These are phyloP conservation scores for Globodera ellingtonae DNA, from an alignment of 1,140 invertebrate genomes.

Conservation along the genomic window DNA sequence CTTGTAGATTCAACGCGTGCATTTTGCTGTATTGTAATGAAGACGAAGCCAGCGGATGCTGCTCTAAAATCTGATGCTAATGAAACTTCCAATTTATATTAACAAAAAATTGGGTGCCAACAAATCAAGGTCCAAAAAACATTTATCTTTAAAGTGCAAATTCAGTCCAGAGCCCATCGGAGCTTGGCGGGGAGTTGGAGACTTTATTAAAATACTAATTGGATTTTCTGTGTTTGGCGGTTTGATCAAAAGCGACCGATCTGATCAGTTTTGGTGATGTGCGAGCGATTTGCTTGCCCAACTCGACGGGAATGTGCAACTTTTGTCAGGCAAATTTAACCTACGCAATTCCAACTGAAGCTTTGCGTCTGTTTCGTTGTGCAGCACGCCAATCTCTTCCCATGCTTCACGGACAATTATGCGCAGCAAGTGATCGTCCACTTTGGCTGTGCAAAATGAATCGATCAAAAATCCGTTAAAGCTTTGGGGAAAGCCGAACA, in stretches of 20 bases:
- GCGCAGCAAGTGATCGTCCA: slow-evolving; percentile 22
- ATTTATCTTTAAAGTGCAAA: too few species aligned
- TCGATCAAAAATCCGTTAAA: too few species aligned
- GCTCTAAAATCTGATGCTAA: slow-evolving; percentile 19
- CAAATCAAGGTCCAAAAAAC: too few species aligned
- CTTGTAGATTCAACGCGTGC: slow-evolving; percentile 28
- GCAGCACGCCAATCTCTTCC: slow-evolving; percentile 33
- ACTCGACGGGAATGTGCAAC: neutral
- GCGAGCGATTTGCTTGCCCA: too few species aligned
- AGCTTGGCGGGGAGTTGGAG: too few species aligned
- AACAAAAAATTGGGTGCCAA: neutral
- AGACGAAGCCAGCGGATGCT: slow-evolving; percentile 30
- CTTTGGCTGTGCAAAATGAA: slow-evolving; percentile 13
- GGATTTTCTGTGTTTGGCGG: too few species aligned
- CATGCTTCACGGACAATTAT: slow-evolving; percentile 32
- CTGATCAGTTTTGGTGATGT: too few species aligned
- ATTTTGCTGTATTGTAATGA: slow-evolving; percentile 35
- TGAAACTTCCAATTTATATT: neutral
- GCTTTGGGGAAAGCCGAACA: too few species aligned
- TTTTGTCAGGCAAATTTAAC: neutral
- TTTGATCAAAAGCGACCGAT: too few species aligned
- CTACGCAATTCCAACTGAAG: slow-evolving; percentile 31
- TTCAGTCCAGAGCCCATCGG: too few species aligned
- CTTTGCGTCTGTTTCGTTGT: slow-evolving; percentile 30
- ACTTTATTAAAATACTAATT: too few species aligned